Percentiles rank a stretch among this genome's conserved stretches.
phyloP scores from a whole-genome alignment of 2,888 invertebrate genomes.

The Hydrotaea diabolus region DNA sequence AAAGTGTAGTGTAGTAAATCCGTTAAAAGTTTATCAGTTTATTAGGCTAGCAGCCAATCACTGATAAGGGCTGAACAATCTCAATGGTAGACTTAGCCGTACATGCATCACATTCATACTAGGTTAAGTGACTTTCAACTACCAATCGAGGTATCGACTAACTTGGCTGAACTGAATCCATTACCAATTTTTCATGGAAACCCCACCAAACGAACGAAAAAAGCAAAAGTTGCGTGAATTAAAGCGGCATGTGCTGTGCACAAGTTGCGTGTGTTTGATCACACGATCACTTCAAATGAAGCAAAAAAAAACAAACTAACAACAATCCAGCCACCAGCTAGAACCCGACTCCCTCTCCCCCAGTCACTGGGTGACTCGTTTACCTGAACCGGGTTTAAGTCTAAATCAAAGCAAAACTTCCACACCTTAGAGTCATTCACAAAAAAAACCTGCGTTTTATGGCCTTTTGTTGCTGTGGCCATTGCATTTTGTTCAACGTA shows the following conservation, averaged over 20 bases:
- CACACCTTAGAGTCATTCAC: conserved; percentile 65
- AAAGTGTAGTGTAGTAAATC: neutral
- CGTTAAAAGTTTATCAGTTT: conserved; percentile 28
- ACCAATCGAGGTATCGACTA: neutral
- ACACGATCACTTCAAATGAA: conserved; percentile 65
- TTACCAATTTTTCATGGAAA: conserved; percentile 42
- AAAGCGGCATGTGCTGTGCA: conserved; percentile 67
- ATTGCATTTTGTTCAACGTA: conserved; percentile 48
- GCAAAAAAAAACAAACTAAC: conserved; percentile 32
- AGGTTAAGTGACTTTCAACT: conserved; percentile 31
- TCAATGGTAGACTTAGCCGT: conserved; percentile 49
- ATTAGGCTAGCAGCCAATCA: conserved; percentile 41
- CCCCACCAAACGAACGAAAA: no score
- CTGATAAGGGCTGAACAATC: conserved; percentile 65
- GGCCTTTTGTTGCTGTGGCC: no score
- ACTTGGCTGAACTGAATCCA: conserved; percentile 31
- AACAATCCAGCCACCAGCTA: neutral
- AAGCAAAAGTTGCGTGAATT: conserved; percentile 55
- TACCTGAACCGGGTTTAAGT: neutral
- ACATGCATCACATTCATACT: no score
- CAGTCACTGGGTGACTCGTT: neutral
- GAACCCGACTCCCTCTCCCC: neutral
- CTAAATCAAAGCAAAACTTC: conserved; percentile 45
- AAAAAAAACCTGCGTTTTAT: conserved; percentile 59
- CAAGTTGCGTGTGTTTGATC: conserved; percentile 68